Conservation (phyloP, 2,888 invertebrate genomes). For the Crocallis elinguaria region DNA sequence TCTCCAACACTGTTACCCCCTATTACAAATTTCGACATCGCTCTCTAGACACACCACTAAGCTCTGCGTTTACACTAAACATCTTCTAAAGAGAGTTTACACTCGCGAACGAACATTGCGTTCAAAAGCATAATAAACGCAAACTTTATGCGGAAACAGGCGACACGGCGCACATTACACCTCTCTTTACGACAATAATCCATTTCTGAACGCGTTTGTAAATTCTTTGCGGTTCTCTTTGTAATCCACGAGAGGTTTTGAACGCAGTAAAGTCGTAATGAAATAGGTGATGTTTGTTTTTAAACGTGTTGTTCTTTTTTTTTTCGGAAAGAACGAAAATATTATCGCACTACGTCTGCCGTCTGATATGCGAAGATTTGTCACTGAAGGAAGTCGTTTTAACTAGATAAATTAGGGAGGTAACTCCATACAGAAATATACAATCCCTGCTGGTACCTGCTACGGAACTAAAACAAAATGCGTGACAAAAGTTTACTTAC, state of each 20-base stretch:
- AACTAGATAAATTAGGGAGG: no score
- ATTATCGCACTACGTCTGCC: no score
- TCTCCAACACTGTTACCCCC: no score
- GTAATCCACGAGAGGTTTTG: constrained; percentile 40
- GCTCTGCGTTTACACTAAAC: constrained; percentile 29
- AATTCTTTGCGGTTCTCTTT: constrained; percentile 53
- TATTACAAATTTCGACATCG: neutral
- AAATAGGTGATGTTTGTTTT: constrained; percentile 12
- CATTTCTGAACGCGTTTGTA: constrained; percentile 66
- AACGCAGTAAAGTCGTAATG: constrained; percentile 35
- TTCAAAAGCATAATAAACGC: constrained; percentile 69
- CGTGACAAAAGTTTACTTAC: no score
- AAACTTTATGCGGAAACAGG: constrained; percentile 61
- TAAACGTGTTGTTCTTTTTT: neutral
- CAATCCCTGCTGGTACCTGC: no score
- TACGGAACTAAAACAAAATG: no score
- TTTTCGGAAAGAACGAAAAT: neutral
- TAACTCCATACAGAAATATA: no score
- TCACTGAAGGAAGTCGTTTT: no score
- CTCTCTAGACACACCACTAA: constrained; percentile 21
- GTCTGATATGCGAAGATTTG: no score
- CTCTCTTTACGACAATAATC: constrained; percentile 75
- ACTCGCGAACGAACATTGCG: constrained; percentile 49
- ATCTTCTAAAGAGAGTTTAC: constrained; percentile 44
- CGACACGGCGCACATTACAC: constrained; percentile 51